Base-by-base conservation (phyloP, 2,113 vertebrate genomes). In the Spermophilus dauricus region DNA sequence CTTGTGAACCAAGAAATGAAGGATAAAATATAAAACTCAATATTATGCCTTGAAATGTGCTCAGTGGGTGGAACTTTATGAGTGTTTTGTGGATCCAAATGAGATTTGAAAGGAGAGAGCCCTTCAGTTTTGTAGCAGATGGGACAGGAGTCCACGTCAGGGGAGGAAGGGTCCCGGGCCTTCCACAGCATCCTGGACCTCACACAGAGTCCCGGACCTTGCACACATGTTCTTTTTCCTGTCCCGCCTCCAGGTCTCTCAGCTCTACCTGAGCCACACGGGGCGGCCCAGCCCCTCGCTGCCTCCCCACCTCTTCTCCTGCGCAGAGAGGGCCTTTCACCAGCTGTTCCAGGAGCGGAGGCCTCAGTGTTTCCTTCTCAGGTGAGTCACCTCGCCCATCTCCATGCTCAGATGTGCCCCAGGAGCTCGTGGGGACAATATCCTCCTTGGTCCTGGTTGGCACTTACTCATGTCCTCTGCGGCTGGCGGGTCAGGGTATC, bases 221-320 rank as follows among this genome's bases (percentile, higher is more conserved):
- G 69, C 37, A 51, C 6, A 32, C 8, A 11, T 37, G 1, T 7
- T 3, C 34, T 28, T n/a, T 22, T 26, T 0, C 67, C 51, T 9
- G 16, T 69, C 1, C 48, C 72, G 10, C 97, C 97, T 97, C 80
- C 98, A 99, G 99, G 99, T 99, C 93, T 99, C 99, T 28, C 99
- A 99, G 98, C 98, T 99, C 98, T 99, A 99, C 97, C 98, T 99
- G 98, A 99, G 99, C 98, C 98, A 98, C 95, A 99, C 99, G 5
- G 99, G 99, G 58, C 99, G 98, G 17, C 82, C 99, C 28, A 99
- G 99, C 96, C 99, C 99, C 28, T 99, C 99, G 9, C 99, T 99
- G 95, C 99, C 99, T 0, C 99, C 99, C 11, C 99, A 99, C 98
- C 99, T 99, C 97, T 99, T 99, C 98, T 99, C 99, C 92, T 99